A percentile compares a stretch with the other conserved stretches of the same genome.
phyloP scores from a whole-genome alignment of 2,888 invertebrate genomes.

The Monochamus alternatus region DNA sequence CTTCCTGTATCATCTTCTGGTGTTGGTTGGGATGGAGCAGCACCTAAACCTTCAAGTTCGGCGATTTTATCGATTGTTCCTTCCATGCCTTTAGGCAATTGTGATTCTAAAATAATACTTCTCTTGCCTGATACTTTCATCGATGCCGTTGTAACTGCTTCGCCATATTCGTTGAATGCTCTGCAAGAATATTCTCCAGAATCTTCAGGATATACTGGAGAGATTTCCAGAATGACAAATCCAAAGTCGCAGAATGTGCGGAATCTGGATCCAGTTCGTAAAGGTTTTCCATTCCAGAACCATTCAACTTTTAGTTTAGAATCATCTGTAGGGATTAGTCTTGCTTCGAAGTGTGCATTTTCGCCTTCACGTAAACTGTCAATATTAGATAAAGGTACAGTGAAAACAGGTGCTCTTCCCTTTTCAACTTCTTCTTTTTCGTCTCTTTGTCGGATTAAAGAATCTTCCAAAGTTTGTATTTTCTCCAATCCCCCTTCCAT shows the following conservation, averaged over 20 bases:
- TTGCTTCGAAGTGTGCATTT: slow-evolving; percentile 92
- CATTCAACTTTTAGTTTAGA: slow-evolving; percentile 93
- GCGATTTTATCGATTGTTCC: slow-evolving; percentile 95
- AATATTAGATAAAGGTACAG: slow-evolving; percentile 89
- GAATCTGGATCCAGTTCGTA: slow-evolving; percentile 92
- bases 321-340: slow-evolving; percentile 91
- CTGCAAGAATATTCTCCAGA: slow-evolving; percentile 93
- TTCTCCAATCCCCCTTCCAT: slow-evolving; percentile 97
- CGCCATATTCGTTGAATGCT: slow-evolving; percentile 90
- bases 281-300: slow-evolving; percentile 94
- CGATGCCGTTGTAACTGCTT: slow-evolving; percentile 90
- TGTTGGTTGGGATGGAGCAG: slow-evolving; percentile 77
- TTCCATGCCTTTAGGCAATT: slow-evolving; percentile 94
- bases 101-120: slow-evolving; percentile 92
- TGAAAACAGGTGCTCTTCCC: slow-evolving; percentile 92
- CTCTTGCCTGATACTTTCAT: slow-evolving; percentile 95
- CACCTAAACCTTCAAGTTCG: slow-evolving; percentile 89
- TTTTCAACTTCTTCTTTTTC: slow-evolving; percentile 82
- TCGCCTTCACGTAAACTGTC: slow-evolving; percentile 92
- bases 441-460: slow-evolving; percentile 84
- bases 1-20: slow-evolving; percentile 89
- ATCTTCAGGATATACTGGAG: slow-evolving; percentile 97
- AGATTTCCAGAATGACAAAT: slow-evolving; percentile 96
- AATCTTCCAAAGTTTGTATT: slow-evolving; percentile 93
- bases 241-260: slow-evolving; percentile 99